Base-by-base conservation (phyloP, 2,113 vertebrate species). In the Sander lucioperca region DNA sequence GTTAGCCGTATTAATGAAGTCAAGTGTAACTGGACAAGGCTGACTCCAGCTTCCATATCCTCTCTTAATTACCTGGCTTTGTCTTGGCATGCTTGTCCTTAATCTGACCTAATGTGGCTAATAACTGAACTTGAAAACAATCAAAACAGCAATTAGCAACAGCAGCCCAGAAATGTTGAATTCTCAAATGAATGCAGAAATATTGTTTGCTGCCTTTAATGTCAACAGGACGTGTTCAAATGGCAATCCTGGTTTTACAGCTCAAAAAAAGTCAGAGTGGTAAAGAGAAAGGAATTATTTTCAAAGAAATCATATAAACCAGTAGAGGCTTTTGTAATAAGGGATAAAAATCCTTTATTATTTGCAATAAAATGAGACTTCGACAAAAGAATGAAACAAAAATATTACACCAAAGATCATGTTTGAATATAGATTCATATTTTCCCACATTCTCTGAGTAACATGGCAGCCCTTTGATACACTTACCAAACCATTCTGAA, bases 21-120 rank as follows among this genome's bases (percentile, higher is more conserved):
- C 79, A 56, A 86, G 82, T 88, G 83, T 71, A 77, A 71, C 70
- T 75, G 87, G 84, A 92, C 84, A 74, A 83, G 63, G 73, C 75
- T 66, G 87, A 74, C 84, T 82, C 50, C 57, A 9, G 72, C 83
- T 30, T 79, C 83, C 82, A 86, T 83, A 87, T 83, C 84, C 86
- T 82, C 81, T 77, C 90, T 91, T 94, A 94, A 95, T 94, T 94
- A 95, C 83, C 80, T 82, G 87, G 87, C 92, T 93, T 84, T 78
- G 93, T 89, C 86, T 82, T 84, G 58, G 88, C 90, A 88, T 89
- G 88, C 80, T 86, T 91, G 94, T 90, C 93, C 93, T 92, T 91
- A 94, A 89, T 91, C 88, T 91, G 93, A 95, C 94, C 92, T 95
- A 93, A 93, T 93, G 88, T 92, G 94, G 94, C 93, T 94, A 93